Evolutionary conservation across 2,113 vertebrate genomes (phyloP).

Genomic region (Nannospalax galili): DNA sequence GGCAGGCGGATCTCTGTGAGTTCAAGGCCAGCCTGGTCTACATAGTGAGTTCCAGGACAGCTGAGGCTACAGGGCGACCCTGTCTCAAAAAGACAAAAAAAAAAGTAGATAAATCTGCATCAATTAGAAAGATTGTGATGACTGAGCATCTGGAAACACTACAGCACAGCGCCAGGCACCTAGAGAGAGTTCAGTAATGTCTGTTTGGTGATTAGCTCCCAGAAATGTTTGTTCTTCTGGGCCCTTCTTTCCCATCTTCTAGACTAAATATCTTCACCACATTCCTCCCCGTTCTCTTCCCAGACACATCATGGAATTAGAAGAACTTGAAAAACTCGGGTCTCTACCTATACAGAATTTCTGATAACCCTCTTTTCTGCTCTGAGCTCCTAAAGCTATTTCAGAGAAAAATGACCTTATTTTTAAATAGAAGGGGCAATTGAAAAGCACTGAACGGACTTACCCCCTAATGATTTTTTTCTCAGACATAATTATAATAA

Average conservation of each 20-base stretch:
- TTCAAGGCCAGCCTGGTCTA: no score
- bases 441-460: slow-evolving; percentile 89
- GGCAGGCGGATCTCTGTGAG: no score
- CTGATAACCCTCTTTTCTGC: slow-evolving; percentile 72
- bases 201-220: neutral
- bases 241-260: neutral
- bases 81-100: no score
- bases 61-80: no score
- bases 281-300: slow-evolving; percentile 30
- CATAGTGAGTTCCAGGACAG: no score
- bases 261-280: slow-evolving; percentile 52
- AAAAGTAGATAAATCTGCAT: neutral
- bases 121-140: neutral
- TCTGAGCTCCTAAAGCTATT: slow-evolving; percentile 83
- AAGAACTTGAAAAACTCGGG: slow-evolving; percentile 58
- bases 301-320: slow-evolving; percentile 68
- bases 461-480: slow-evolving; percentile 92
- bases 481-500: slow-evolving; percentile 92
- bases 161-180: neutral
- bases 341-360: slow-evolving; percentile 79
- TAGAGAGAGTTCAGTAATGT: neutral
- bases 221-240: slow-evolving; percentile 2
- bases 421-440: slow-evolving; percentile 91
- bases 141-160: neutral
- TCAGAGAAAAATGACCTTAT: slow-evolving; percentile 91